Evolutionary conservation across 2,888 invertebrate genomes (phyloP).

Genomic region (Drosophila anomalata): DNA sequence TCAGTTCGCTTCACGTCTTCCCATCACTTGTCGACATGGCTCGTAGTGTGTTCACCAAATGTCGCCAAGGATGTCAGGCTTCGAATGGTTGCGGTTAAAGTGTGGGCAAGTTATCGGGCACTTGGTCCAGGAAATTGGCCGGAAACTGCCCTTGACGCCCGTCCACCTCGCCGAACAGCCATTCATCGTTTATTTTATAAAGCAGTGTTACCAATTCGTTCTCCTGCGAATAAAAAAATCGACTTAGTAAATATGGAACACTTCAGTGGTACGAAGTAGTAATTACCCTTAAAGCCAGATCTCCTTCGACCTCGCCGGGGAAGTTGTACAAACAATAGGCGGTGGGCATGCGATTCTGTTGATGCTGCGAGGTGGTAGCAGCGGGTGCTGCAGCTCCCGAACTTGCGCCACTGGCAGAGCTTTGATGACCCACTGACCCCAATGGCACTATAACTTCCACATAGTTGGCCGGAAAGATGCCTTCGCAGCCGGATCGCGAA

Average conservation of each 20-base stretch:
- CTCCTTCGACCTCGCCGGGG: constrained; percentile 86
- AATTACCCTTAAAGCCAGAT: constrained; percentile 85
- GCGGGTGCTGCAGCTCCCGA: constrained; percentile 20
- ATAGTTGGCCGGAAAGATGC: constrained; percentile 93
- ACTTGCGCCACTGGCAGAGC: constrained; percentile 8
- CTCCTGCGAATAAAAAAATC: constrained; percentile 83
- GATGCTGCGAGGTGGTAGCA: constrained; percentile 4
- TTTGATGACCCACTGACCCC: constrained; percentile 57
- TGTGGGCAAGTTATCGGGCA: constrained; percentile 84
- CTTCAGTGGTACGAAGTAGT: not conserved
- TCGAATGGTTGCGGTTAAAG: constrained; percentile 36
- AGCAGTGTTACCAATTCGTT: constrained; percentile 87
- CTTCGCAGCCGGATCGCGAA: constrained; percentile 87
- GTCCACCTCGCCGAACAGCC: constrained; percentile 90
- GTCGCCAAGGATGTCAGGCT: constrained; percentile 24
- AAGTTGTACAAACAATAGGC: constrained; percentile 90
- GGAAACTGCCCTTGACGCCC: constrained; percentile 91
- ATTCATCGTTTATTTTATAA: constrained; percentile 89
- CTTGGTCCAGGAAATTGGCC: constrained; percentile 88
- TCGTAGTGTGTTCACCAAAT: constrained; percentile 39
- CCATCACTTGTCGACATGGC: constrained; percentile 44
- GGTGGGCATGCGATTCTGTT: constrained; percentile 6
- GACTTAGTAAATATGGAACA: not conserved
- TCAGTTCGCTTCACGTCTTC: constrained; percentile 61
- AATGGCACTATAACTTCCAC: constrained; percentile 90